Evolutionary conservation across 64 coral and sea anemone genomes (phyloP).

Genomic region (Stylophora pistillata): DNA sequence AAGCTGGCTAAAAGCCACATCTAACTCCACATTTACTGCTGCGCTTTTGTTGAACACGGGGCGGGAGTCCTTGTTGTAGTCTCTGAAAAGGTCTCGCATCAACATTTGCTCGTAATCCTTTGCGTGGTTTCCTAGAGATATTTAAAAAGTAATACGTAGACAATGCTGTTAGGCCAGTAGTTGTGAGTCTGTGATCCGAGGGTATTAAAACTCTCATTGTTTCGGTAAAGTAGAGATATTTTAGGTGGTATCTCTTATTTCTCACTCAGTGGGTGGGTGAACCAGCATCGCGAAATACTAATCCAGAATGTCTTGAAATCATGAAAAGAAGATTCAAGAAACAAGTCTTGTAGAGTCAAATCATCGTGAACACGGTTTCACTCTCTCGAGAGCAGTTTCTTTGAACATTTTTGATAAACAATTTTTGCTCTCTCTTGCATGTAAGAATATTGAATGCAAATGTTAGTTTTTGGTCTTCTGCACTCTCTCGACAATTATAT

Average conservation of each 20-base stretch:
- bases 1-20: constrained; percentile 74
- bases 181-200: too few relatives aligned
- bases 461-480: too few relatives aligned
- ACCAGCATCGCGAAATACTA: background rate
- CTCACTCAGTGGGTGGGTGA: background rate
- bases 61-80: constrained; percentile 51
- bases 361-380: too few relatives aligned
- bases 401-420: too few relatives aligned
- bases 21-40: constrained; percentile 45
- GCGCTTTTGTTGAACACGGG: constrained; percentile 59
- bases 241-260: too few relatives aligned
- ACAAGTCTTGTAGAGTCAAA: background rate
- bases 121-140: constrained; percentile 20
- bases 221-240: too few relatives aligned
- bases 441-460: too few relatives aligned
- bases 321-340: background rate
- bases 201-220: too few relatives aligned
- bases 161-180: background rate
- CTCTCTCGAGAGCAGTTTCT: too few relatives aligned
- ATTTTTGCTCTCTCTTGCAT: too few relatives aligned
- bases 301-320: background rate
- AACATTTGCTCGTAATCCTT: constrained; percentile 52
- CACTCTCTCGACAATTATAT: too few relatives aligned
- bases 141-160: background rate
- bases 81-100: constrained; percentile 32